phyloP scores from a whole-genome alignment of 2,888 invertebrate species.

The Harpalus rubripes region DNA sequence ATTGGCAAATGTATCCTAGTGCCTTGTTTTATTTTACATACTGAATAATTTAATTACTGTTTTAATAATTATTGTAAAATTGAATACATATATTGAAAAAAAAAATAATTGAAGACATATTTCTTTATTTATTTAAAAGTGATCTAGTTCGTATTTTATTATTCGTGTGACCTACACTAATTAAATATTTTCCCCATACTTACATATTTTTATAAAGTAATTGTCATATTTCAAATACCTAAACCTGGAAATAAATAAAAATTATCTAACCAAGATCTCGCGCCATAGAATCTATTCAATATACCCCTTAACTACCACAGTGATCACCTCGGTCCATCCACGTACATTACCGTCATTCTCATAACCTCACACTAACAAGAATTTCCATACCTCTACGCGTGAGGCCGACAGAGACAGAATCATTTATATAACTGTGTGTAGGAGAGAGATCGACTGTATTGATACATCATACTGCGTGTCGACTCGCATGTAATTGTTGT shows the following conservation, averaged over 20 bases:
- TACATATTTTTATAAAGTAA: conserved; percentile 8
- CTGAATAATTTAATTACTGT: too few species aligned
- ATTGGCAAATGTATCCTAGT: too few species aligned
- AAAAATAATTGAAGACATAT: too few species aligned
- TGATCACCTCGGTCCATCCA: conserved; percentile 31
- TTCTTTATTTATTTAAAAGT: too few species aligned
- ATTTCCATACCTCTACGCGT: conserved; percentile 42
- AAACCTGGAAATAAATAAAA: conserved; percentile 40
- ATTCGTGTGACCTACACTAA: too few species aligned
- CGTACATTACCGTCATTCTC: conserved; percentile 37
- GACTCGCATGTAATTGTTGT: conserved; percentile 49
- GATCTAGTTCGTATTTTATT: too few species aligned
- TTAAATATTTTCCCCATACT: not conserved
- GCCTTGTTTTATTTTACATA: too few species aligned
- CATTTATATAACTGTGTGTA: not conserved
- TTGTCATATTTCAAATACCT: conserved; percentile 44
- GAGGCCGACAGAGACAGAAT: not conserved
- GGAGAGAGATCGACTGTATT: conserved; percentile 36
- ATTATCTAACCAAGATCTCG: conserved; percentile 30
- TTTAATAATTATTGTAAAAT: too few species aligned
- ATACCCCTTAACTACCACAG: conserved; percentile 22
- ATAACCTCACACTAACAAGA: conserved; percentile 48
- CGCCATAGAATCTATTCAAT: conserved; percentile 8
- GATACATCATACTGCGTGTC: conserved; percentile 56
- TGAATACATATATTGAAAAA: too few species aligned